These are phyloP conservation scores for Hemicordylus capensis DNA, from an alignment of 2,113 vertebrate species.

Conservation along the genomic window DNA sequence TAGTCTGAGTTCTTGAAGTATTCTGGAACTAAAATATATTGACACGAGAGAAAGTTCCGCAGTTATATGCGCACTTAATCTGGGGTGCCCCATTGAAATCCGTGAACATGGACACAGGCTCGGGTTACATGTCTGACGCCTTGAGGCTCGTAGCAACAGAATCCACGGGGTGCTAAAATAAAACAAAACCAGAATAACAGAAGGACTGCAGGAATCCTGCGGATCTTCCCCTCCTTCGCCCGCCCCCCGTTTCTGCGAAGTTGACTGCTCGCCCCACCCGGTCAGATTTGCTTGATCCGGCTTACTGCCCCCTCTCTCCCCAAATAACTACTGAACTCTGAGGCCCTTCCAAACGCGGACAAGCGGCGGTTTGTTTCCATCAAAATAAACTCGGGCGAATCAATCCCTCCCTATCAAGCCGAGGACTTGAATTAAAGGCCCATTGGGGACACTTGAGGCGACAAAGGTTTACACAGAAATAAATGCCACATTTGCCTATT, in stretches of 20 bases:
- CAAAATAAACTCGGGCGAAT: slow-evolving; percentile 70
- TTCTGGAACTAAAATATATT: no score
- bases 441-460: slow-evolving; percentile 72
- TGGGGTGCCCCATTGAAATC: slow-evolving; percentile 4
- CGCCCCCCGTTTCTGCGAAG: neutral
- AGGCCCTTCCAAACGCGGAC: slow-evolving; percentile 60
- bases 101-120: neutral
- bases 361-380: slow-evolving; percentile 72
- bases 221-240: slow-evolving; percentile 21
- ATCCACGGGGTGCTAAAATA: neutral
- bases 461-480: slow-evolving; percentile 80
- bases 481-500: slow-evolving; percentile 77
- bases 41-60: neutral
- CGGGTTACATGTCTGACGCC: slow-evolving; percentile 30
- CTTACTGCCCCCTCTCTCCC: slow-evolving; percentile 39
- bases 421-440: slow-evolving; percentile 70
- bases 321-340: slow-evolving; percentile 66
- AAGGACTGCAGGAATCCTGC: neutral
- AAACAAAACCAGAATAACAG: accelerated
- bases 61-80: neutral
- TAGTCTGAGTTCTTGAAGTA: neutral
- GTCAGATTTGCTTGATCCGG: slow-evolving; percentile 65
- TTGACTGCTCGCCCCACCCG: slow-evolving; percentile 47
- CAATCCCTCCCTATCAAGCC: slow-evolving; percentile 57
- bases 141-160: neutral